Evolutionary conservation across 2,888 invertebrate species (phyloP).

Genomic region (Apantesis nais): DNA sequence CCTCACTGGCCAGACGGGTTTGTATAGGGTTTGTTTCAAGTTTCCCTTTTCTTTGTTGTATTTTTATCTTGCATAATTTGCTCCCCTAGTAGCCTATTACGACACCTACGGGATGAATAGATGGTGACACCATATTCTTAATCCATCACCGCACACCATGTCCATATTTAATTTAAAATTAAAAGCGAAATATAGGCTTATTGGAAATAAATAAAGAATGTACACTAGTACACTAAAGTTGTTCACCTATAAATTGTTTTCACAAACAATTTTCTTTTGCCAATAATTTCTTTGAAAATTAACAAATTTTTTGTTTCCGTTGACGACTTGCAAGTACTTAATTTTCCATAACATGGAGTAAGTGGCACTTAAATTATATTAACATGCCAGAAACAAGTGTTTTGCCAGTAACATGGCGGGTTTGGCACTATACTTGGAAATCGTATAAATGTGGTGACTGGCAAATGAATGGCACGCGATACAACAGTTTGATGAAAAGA

Average conservation of each 20-base stretch:
- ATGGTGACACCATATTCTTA: no score
- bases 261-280: not conserved
- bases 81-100: no score
- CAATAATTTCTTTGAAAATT: not conserved
- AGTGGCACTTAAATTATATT: slow-evolving; percentile 36
- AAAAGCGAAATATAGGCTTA: no score
- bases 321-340: slow-evolving; percentile 9
- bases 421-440: slow-evolving; percentile 43
- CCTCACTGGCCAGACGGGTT: no score
- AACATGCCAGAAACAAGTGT: slow-evolving; percentile 40
- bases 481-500: slow-evolving; percentile 12
- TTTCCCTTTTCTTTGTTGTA: no score
- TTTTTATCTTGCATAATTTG: no score
- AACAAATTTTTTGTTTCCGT: slow-evolving; percentile 7
- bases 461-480: slow-evolving; percentile 37
- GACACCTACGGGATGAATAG: no score
- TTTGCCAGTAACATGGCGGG: slow-evolving; percentile 35
- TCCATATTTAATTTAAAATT: no score
- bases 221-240: not conserved
- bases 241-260: not conserved
- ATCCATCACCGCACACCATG: no score
- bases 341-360: slow-evolving; percentile 17
- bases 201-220: no score
- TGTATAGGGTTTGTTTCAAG: no score
- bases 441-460: slow-evolving; percentile 26